Base-by-base conservation (phyloP, 2,797 vertebrate species). In the Ibycter americanus region DNA sequence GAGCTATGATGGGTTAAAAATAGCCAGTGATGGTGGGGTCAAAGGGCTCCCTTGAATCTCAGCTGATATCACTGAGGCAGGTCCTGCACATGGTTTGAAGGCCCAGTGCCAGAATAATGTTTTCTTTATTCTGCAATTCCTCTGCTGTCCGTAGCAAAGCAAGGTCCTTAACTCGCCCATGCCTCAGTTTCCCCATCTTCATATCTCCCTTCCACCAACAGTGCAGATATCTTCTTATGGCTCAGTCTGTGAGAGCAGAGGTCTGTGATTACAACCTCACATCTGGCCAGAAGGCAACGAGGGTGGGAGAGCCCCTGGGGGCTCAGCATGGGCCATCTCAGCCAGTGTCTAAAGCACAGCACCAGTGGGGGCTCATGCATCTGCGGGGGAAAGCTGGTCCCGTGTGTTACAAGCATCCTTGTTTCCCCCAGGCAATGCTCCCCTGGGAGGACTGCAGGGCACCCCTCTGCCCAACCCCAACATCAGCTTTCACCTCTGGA, bases 401-500 rank as follows among this genome's bases (percentile, higher is more conserved):
- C 9, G 2, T 10, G 49, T 59, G 27, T 67, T 32, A 78, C 13
- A 55, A 36, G 36, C 34, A 22, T 9, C 49, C 72, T 77, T 82
- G 19, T 59, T 80, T 90, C 31, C 62, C 27, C 6, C 63, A 96
- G 94, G 49, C 2, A 22, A 58, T 56, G 44, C 65, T 61, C 34
- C 95, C 16, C 61, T 9, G 27, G 97, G 68, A 56, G 93, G 16
- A 46, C 89, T 98, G 73, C 97, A 97, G 56, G 97, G 97, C 73
- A 98, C 98, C 79, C 98, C 98, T 42, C 98, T 99, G 90, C 99
- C 99, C 93, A 99, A 98, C 94, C 99, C 99, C n/a, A 98, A 97
- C 93, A 99, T 99, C 98, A 99, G 98, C 88, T 99, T 99, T 97
- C 98, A 99, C 96, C 95, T 99, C 91, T 99, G 99, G 99, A 99